A percentile compares a stretch with the other conserved stretches of the same genome.
phyloP scores from a whole-genome alignment of 2,113 vertebrate genomes.

The Colistium nudipinnis region DNA sequence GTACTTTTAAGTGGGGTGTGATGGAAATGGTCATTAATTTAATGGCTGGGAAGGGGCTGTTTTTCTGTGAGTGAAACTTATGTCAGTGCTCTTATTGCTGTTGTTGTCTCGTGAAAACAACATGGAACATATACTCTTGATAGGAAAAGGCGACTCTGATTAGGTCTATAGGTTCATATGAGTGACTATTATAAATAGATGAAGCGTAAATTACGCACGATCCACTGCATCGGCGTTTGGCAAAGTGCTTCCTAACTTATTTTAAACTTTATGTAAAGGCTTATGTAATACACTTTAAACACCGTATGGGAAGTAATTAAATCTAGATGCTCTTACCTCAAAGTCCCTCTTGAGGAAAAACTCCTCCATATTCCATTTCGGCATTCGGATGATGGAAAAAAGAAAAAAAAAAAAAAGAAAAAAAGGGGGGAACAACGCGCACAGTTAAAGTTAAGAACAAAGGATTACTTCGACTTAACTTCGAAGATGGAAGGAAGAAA shows the following conservation, averaged over 20 bases:
- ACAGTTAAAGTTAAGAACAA: not conserved
- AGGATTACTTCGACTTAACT: too few relatives aligned
- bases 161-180: too few relatives aligned
- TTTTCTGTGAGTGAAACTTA: too few relatives aligned
- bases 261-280: too few relatives aligned
- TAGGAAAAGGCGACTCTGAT: too few relatives aligned
- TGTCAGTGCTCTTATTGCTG: too few relatives aligned
- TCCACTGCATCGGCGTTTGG: not conserved
- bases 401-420: not conserved
- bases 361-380: conserved; percentile 48
- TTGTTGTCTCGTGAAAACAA: not conserved
- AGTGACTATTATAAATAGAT: not conserved
- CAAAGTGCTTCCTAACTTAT: conserved; percentile 4
- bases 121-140: too few relatives aligned
- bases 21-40: too few relatives aligned
- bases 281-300: too few relatives aligned
- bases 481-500: not conserved
- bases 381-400: not conserved
- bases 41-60: too few relatives aligned
- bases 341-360: not conserved
- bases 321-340: conserved; percentile 54
- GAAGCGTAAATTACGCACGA: not conserved
- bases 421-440: not conserved
- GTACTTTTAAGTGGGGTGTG: too few relatives aligned
- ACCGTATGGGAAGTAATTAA: too few relatives aligned